Evolutionary conservation across 2,888 invertebrate species (phyloP).

Genomic region (Fragum sueziense): DNA sequence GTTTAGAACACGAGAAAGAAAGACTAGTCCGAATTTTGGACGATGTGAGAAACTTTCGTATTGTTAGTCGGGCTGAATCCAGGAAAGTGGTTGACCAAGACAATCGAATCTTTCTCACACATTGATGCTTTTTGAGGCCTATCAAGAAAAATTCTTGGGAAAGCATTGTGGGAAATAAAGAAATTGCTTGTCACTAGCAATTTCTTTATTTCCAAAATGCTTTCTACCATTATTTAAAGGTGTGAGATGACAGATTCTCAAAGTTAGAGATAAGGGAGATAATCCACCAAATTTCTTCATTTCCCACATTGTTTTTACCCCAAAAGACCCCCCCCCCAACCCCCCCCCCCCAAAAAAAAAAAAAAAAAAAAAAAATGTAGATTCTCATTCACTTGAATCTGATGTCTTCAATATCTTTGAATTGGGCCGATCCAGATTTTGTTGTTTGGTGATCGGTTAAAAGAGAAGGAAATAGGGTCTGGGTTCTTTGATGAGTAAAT

Average conservation of each 20-base stretch:
- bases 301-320: too few relatives aligned
- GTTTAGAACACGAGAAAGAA: slow-evolving; percentile 49
- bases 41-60: slow-evolving; percentile 54
- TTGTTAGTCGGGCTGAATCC: slow-evolving; percentile 56
- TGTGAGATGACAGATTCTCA: background rate
- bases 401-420: slow-evolving; percentile 62
- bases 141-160: too few relatives aligned
- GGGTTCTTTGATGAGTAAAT: slow-evolving; percentile 47
- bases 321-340: too few relatives aligned
- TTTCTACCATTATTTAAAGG: background rate
- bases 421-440: slow-evolving; percentile 62
- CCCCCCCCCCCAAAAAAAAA: too few relatives aligned
- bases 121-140: too few relatives aligned
- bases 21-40: slow-evolving; percentile 62
- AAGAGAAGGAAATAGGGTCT: slow-evolving; percentile 39
- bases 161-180: too few relatives aligned
- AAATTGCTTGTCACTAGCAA: background rate
- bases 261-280: slow-evolving; percentile 1
- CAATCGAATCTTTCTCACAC: background rate
- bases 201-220: background rate
- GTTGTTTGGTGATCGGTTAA: slow-evolving; percentile 58
- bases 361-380: background rate
- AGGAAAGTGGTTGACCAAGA: slow-evolving; percentile 3
- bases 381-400: background rate
- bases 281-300: slow-evolving; percentile 20